These are phyloP conservation scores for Drosophila limbata DNA, from an alignment of 2,888 invertebrate genomes.

Conservation along the genomic window DNA sequence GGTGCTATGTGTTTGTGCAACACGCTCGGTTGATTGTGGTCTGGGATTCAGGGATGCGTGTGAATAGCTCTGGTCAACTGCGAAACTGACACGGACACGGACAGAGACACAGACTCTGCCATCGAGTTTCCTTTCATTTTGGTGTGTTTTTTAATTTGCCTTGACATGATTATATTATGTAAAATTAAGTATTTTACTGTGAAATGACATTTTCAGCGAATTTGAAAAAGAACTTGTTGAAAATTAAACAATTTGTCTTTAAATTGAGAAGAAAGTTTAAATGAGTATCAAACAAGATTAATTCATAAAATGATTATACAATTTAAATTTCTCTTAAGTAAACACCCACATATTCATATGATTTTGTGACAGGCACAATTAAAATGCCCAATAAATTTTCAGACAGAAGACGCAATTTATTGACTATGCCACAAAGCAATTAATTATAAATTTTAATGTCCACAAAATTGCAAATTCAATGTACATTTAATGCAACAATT, in stretches of 20 bases:
- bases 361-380: constrained; percentile 26
- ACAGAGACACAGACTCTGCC: not conserved
- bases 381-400: constrained; percentile 38
- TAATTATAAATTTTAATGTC: constrained; percentile 40
- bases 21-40: constrained; percentile 47
- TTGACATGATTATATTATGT: constrained; percentile 40
- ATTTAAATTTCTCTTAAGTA: not conserved
- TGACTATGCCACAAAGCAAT: constrained; percentile 47
- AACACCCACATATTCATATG: not conserved
- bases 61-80: constrained; percentile 23
- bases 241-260: constrained; percentile 1
- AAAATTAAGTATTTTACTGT: constrained; percentile 33
- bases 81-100: constrained; percentile 15
- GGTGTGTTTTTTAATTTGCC: not conserved
- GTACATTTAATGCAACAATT: constrained; percentile 22
- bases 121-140: not conserved
- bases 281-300: not conserved
- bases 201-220: constrained; percentile 13
- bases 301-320: not conserved
- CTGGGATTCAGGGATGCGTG: constrained; percentile 29
- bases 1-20: constrained; percentile 44
- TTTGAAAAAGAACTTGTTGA: not conserved
- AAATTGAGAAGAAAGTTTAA: not conserved
- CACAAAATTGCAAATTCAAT: constrained; percentile 19
- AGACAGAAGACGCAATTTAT: constrained; percentile 26